phyloP scores from a whole-genome alignment of 2,797 vertebrate genomes.

The Margarornis squamiger region DNA sequence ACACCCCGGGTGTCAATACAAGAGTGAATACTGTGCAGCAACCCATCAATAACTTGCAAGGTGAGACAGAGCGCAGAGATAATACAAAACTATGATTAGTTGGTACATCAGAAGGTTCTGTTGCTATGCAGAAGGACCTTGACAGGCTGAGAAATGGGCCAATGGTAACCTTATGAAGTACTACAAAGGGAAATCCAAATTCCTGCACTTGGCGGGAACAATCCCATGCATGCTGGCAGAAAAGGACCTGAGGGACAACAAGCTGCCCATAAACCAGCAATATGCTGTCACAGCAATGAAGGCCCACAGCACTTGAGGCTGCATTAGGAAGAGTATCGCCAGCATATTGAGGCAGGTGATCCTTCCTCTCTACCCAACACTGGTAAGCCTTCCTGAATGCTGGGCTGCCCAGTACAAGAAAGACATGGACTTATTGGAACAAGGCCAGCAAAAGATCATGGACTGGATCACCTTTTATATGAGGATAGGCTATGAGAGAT shows the following conservation, averaged over 20 bases:
- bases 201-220: not conserved
- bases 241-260: not conserved
- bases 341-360: not conserved
- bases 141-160: not conserved
- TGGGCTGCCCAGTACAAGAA: not conserved
- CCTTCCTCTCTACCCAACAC: not conserved
- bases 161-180: not conserved
- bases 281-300: not conserved
- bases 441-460: not conserved
- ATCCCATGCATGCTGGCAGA: not conserved
- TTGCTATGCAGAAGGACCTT: not conserved
- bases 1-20: not conserved
- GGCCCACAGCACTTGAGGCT: not conserved
- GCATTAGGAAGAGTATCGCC: not conserved
- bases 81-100: not conserved
- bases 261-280: fast-evolving
- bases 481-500: not conserved
- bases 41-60: not conserved
- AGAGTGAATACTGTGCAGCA: not conserved
- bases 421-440: not conserved
- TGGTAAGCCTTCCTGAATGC: not conserved
- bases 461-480: not conserved
- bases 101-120: not conserved
- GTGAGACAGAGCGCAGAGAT: not conserved
- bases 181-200: not conserved